Base-by-base conservation (phyloP, 2,888 invertebrate species). In the Stenurella melanura region DNA sequence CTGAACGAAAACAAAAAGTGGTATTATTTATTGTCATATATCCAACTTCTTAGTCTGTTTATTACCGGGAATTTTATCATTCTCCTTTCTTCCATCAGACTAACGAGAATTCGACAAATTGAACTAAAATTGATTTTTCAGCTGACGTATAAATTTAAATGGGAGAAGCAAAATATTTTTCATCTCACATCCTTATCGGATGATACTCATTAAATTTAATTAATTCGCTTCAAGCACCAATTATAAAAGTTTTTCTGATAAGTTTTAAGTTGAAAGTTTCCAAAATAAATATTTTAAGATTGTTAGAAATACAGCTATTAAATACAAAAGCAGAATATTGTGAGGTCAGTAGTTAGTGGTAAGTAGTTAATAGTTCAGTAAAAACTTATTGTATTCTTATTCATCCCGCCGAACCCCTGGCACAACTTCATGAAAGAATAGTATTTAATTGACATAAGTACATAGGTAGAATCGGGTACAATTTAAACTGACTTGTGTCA, bases 61-160 rank as follows among this genome's bases (percentile, higher is more conserved):
- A 70, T 70, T 70, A 58, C 58, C 38, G 38, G 70, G 17, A 42
- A 58, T 60, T 21, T 58, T 30, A 50, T 38, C 57, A 17, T 18
- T 19, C 57, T 21, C 70, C n/a, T 70, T 70, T 60, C 60, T 60
- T 50, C 42, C 15, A 42, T 50, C 15, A n/a, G 19, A 21, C 60
- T 70, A 70, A 70, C 56, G 70, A 70, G 70, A 42, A 17, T 70
- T 60, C 70, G 42, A 56, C 60, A 60, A 70, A 70, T 70, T 50
- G 50, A 42, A 60, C 60, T 60, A 21, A 70, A 60, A 56, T 70
- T 38, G 67, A 70, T 17, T 60, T 60, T 60, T 18, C 60, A 60
- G 70, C 21, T 42, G 60, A 70, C 70, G 60, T 18, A 19, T 10
- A 42, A 42, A 50, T 70, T 38, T 38, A 60, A 70, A 70, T 50